phyloP scores from a whole-genome alignment of 2,113 vertebrate genomes.

The Brachyhypopomus gauderio region DNA sequence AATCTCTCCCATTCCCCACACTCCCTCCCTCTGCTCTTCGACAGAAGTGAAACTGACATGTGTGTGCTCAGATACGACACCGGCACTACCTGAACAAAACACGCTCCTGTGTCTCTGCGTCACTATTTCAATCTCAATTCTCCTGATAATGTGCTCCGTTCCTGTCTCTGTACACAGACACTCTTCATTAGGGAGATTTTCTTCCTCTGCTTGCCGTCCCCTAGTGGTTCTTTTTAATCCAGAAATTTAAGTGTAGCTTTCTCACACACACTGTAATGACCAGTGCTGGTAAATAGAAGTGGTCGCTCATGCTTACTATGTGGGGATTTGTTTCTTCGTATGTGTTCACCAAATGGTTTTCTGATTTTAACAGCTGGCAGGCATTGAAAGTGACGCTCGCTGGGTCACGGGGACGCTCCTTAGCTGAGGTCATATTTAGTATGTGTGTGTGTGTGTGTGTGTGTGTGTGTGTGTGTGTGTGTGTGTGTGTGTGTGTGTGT shows the following conservation, averaged over 20 bases:
- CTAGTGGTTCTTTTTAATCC: not conserved
- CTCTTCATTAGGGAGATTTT: not conserved
- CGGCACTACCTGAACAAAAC: no score
- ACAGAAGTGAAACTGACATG: no score
- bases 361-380: not conserved
- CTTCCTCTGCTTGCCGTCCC: not conserved
- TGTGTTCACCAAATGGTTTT: not conserved
- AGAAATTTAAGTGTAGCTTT: not conserved
- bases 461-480: no score
- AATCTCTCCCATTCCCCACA: no score
- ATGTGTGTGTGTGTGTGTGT: not conserved
- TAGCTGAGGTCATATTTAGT: not conserved
- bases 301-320: not conserved
- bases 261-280: conserved; percentile 5
- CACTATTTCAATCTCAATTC: no score
- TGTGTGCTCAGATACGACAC: no score
- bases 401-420: not conserved
- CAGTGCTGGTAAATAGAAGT: conserved; percentile 20
- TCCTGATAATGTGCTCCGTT: no score
- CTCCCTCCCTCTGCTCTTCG: no score
- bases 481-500: not conserved
- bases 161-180: no score
- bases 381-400: not conserved
- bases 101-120: no score
- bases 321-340: not conserved